phyloP scores from a whole-genome alignment of 2,888 invertebrate genomes.

The Protophormia terraenovae region DNA sequence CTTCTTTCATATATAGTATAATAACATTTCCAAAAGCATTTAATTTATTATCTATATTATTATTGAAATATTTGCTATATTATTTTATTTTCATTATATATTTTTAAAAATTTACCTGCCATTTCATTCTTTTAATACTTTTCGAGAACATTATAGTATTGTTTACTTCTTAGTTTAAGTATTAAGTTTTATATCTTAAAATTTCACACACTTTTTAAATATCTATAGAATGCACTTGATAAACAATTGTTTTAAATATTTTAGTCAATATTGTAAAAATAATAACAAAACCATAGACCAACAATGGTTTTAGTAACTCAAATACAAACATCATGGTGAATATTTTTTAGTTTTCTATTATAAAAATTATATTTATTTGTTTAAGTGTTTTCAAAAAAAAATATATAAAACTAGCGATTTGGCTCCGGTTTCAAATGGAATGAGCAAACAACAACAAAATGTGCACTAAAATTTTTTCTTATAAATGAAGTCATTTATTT shows the following conservation, averaged over 20 bases:
- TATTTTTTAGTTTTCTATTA: not conserved
- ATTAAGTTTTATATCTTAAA: not conserved
- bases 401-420: not conserved
- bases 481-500: conserved; percentile 38
- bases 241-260: conserved; percentile 68
- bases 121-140: conserved; percentile 54
- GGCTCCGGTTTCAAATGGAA: not conserved
- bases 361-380: not conserved
- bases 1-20: too few relatives aligned
- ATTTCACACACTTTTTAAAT: conserved; percentile 31
- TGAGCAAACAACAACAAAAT: conserved; percentile 7
- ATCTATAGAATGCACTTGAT: conserved; percentile 70
- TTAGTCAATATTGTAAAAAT: conserved; percentile 69
- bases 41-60: too few relatives aligned
- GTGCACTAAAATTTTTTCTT: conserved; percentile 13
- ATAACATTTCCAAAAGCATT: too few relatives aligned
- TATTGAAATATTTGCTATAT: not conserved
- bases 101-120: conserved; percentile 48
- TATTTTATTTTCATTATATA: not conserved
- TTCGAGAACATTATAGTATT: conserved; percentile 44
- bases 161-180: not conserved
- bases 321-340: conserved; percentile 70
- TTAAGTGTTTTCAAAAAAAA: not conserved
- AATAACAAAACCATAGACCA: conserved; percentile 72
- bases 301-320: conserved; percentile 66